Percentiles rank a stretch among this genome's conserved stretches.
These are phyloP conservation scores for Drosophila picticornis DNA, from an alignment of 2,888 invertebrate genomes.

Conservation along the genomic window DNA sequence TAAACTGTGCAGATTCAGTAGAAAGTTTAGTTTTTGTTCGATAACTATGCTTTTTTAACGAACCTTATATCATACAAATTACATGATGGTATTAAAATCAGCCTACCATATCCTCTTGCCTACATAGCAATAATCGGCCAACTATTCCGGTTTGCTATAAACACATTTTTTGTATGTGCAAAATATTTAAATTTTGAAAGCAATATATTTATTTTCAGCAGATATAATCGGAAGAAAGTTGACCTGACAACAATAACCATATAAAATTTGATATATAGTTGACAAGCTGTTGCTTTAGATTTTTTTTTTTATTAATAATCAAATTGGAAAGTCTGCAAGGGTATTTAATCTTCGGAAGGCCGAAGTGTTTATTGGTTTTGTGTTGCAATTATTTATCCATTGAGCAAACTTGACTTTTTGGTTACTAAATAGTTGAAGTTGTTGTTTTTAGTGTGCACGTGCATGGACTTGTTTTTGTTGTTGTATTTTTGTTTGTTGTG, in stretches of 20 bases:
- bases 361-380: neutral
- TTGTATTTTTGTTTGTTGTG: slow-evolving; percentile 33
- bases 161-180: neutral
- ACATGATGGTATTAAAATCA: neutral
- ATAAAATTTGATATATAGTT: neutral
- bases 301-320: neutral
- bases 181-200: neutral
- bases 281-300: neutral
- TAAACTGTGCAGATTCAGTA: neutral
- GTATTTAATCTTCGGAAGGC: slow-evolving; percentile 5
- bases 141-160: neutral
- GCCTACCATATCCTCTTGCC: neutral
- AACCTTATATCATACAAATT: neutral
- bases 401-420: slow-evolving; percentile 37
- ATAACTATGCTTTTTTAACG: neutral
- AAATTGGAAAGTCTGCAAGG: slow-evolving; percentile 21
- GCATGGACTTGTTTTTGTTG: slow-evolving; percentile 53
- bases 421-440: slow-evolving; percentile 25
- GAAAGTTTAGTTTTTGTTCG: neutral
- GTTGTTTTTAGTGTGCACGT: slow-evolving; percentile 70
- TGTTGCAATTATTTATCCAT: slow-evolving; percentile 16
- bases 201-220: neutral
- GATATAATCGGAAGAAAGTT: neutral
- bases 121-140: neutral
- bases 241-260: neutral